phyloP scores from a whole-genome alignment of 2,888 invertebrate genomes.

The Scelioninae gen. 2 region DNA sequence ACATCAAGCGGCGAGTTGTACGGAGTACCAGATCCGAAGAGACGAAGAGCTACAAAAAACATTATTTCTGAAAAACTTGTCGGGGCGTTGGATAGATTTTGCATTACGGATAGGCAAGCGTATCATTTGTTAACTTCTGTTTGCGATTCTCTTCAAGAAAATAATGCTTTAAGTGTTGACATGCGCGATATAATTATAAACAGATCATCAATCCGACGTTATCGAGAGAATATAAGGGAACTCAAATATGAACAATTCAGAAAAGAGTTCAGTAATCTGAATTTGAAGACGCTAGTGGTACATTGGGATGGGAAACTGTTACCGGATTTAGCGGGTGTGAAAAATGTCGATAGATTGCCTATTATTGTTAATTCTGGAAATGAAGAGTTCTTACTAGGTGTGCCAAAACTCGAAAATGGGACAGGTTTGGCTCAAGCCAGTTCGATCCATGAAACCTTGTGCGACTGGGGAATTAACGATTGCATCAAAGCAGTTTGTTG shows the following conservation, averaged over 20 bases:
- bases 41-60: constrained; percentile 5
- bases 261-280: background rate
- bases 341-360: constrained; percentile 17
- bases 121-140: constrained; percentile 18
- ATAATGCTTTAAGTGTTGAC: constrained; percentile 12
- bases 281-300: background rate
- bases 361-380: background rate
- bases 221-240: constrained; percentile 7
- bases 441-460: constrained; percentile 1
- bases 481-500: constrained; percentile 2
- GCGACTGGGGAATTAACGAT: background rate
- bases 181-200: constrained; percentile 21
- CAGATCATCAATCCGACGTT: constrained; percentile 13
- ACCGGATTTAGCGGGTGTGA: background rate
- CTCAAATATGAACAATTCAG: background rate
- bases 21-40: constrained; percentile 17
- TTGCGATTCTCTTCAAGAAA: constrained; percentile 20
- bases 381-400: constrained; percentile 11
- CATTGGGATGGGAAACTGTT: constrained; percentile 19
- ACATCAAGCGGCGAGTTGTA: constrained; percentile 13
- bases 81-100: constrained; percentile 22
- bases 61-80: constrained; percentile 24
- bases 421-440: constrained; percentile 3
- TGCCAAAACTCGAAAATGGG: constrained; percentile 11
- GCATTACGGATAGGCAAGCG: constrained; percentile 21